Evolutionary conservation across 2,113 vertebrate species (phyloP).

Genomic region (Osmerus mordax): DNA sequence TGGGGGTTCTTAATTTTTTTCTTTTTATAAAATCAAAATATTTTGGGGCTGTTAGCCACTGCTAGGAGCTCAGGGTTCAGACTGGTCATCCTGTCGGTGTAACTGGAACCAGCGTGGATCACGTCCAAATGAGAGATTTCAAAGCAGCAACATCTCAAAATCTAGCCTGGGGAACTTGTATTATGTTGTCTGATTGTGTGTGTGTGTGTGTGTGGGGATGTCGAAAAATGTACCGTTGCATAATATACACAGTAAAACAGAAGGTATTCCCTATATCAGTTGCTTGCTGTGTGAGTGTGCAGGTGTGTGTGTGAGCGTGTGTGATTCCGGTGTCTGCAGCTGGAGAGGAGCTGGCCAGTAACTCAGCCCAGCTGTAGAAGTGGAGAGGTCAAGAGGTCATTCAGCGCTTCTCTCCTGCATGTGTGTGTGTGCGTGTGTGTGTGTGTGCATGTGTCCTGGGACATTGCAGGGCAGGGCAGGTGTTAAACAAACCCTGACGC

Average conservation of each 20-base stretch:
- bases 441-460: too few relatives aligned
- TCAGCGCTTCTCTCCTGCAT: not conserved
- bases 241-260: too few relatives aligned
- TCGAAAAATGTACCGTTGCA: too few relatives aligned
- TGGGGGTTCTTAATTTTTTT: too few relatives aligned
- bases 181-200: not conserved
- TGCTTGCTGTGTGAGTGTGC: not conserved
- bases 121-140: not conserved
- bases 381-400: not conserved
- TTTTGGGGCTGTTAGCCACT: not conserved
- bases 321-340: not conserved
- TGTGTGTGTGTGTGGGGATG: not conserved
- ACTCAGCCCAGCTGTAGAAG: not conserved
- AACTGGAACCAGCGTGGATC: slow-evolving; percentile 7
- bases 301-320: slow-evolving; percentile 1
- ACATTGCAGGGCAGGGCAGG: not conserved
- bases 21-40: too few relatives aligned
- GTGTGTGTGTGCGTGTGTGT: too few relatives aligned
- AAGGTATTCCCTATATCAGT: too few relatives aligned
- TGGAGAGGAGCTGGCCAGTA: not conserved
- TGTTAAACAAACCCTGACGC: not conserved
- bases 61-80: slow-evolving; percentile 12
- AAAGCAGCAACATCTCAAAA: slow-evolving; percentile 15
- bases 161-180: not conserved
- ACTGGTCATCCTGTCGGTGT: slow-evolving; percentile 14